Base-by-base conservation (phyloP, 2,113 vertebrate species). In the Prunella himalayana region DNA sequence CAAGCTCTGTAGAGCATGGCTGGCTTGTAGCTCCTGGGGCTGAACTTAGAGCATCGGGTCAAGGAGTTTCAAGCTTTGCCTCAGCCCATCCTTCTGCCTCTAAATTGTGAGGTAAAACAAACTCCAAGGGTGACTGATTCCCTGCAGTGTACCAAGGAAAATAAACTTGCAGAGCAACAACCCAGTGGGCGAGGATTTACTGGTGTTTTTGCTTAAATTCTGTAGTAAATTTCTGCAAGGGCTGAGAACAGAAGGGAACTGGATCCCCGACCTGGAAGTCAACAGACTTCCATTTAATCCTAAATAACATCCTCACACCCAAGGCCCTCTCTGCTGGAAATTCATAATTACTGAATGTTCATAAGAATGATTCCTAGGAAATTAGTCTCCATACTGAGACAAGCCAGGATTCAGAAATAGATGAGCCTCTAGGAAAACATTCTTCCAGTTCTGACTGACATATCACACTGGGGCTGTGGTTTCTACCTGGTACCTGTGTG, bases 1-100 rank as follows among this genome's bases (percentile, higher is more conserved):
- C 69, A 60, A 37, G 79, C 66, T 94, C 94, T 66, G 3, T 25
- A 88, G 93, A 90, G 92, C 94, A 61, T 28, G 53, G 80, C 61
- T 92, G 88, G 65, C 86, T 88, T 53, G 22, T 30, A 65, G 90
- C 90, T 92, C 42, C 90, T 13, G 83, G 73, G 72, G 60, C 90
- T 95, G 95, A 95, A 93, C 96, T 92, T 44, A 18, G 30, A 70
- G 82, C 63, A 45, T 6, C 0, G n/a, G 94, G 94, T 97, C 92
- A 96, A 76, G 57, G 83, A 79, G 50, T 88, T 91, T 83, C 59
- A 91, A 73, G 65, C 51, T 94, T 71, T 81, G 75, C 76, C 51
- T 88, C 17, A 86, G 49, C 66, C 35, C 77, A 45, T 49, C 83
- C 49, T 76, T 86, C 78, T 54, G 39, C 19, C 42, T 92, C 86